Percentiles rank a stretch among this genome's conserved stretches.
Evolutionary conservation across 2,888 invertebrate genomes (phyloP).

Genomic region (Druceiella hillmani): DNA sequence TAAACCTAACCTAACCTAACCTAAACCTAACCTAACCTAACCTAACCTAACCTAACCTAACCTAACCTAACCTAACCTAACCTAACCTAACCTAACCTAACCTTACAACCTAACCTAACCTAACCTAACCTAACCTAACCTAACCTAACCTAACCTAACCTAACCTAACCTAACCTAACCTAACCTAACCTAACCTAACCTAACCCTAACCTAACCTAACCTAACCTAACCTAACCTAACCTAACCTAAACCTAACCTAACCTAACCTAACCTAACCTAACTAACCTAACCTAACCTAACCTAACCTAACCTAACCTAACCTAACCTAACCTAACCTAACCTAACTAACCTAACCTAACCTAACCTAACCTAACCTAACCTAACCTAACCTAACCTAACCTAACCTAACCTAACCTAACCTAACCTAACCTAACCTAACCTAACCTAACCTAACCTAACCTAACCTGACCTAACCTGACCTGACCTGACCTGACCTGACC

Average conservation of each 20-base stretch:
- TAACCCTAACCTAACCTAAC: conserved; percentile 11
- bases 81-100: conserved; percentile 13
- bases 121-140: conserved; percentile 10
- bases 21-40: conserved; percentile 13
- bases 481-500: conserved; percentile 16
- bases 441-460: conserved; percentile 19
- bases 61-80: conserved; percentile 15
- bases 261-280: conserved; percentile 25
- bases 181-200: conserved; percentile 11
- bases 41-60: conserved; percentile 16
- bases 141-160: conserved; percentile 14
- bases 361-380: conserved; percentile 18
- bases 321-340: conserved; percentile 21
- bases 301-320: conserved; percentile 26
- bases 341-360: conserved; percentile 19
- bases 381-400: conserved; percentile 22
- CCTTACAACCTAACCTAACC: conserved; percentile 11
- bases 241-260: conserved; percentile 24
- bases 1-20: conserved; percentile 15
- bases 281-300: conserved; percentile 27
- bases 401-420: conserved; percentile 20
- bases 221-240: conserved; percentile 21
- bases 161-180: conserved; percentile 22
- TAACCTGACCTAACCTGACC: conserved; percentile 20
- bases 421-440: conserved; percentile 23